Evolutionary conservation across 2,888 invertebrate species (phyloP), one percentile per base, ranked within the genome.

Genomic region (Lycaena phlaeas): DNA sequence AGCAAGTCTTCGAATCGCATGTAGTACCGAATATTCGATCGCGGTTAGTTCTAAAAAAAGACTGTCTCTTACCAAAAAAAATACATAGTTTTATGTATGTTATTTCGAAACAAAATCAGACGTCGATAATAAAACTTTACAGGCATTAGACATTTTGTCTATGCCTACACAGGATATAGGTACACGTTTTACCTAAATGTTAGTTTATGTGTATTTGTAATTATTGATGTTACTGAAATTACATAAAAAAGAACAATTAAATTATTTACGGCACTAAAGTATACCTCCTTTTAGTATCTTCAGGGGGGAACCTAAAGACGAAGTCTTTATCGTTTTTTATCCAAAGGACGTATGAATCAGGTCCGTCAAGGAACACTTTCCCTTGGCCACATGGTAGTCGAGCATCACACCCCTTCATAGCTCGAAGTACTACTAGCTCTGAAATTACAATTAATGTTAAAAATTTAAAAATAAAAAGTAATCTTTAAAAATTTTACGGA

Each of bases 341-440:
- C 79, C 79, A 81, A 0, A 74, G 48, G 1, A 78, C 64, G 45
- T 72, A 77, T 0, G 77, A 61, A 3, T 65, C 64, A 0, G 77
- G 71, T 0, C 79, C 79, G 15, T 81, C 79, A 0, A 79, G 56
- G 28, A 76, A 74, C 12, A 77, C 61, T 41, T 69, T 67, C 0
- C 68, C 70, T 36, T 68, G 69, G 0, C 77, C 77, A 40, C 79
- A 81, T 0, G 79, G 77, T 0, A 81, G 52, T 0, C 63, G 47
- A 0, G 79, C 77, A 10, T 73, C 68, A 0, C 54, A 54, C 0
- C 70, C 69, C 0, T 65, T 54, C 0, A 68, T 68, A 0, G 79
- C 79, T 0, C 76, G 59, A 0, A 78, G 52, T 0, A 64, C 58
- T 4, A 64, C 62, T 27, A 63, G 58, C 18, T 63, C 65, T 64